These are phyloP conservation scores for Asobara japonica DNA, from an alignment of 1,140 invertebrate genomes.

Conservation along the genomic window DNA sequence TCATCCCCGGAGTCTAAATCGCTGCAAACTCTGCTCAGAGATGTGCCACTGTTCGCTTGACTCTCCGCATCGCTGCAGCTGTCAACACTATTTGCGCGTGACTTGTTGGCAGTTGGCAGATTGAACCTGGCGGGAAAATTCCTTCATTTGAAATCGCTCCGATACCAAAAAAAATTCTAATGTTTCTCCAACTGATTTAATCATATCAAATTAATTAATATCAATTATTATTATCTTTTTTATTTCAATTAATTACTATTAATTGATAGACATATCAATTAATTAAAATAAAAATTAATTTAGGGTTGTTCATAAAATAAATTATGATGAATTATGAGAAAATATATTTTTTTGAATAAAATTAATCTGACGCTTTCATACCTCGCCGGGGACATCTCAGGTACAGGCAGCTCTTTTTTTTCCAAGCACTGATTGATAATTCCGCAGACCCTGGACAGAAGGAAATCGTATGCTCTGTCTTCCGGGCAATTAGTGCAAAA, in stretches of 20 bases:
- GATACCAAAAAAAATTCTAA: too few relatives aligned
- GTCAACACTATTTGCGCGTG: constrained; percentile 54
- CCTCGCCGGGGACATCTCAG: constrained; percentile 66
- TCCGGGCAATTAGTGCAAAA: constrained; percentile 75
- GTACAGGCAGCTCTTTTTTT: constrained; percentile 72
- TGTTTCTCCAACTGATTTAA: too few relatives aligned
- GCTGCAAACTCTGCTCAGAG: constrained; percentile 46
- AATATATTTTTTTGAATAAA: background rate
- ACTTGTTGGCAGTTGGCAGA: constrained; percentile 47
- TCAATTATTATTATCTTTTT: too few relatives aligned
- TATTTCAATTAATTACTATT: too few relatives aligned
- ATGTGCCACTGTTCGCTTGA: constrained; percentile 55
- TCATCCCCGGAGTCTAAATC: constrained; percentile 35
- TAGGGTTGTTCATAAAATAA: too few relatives aligned
- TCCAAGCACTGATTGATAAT: constrained; percentile 74
- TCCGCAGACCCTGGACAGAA: constrained; percentile 71
- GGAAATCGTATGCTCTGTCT: constrained; percentile 72
- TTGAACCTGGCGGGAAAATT: constrained; percentile 45
- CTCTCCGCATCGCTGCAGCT: constrained; percentile 59
- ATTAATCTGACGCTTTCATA: constrained; percentile 38
- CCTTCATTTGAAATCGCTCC: constrained; percentile 7
- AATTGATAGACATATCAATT: too few relatives aligned
- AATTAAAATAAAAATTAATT: too few relatives aligned
- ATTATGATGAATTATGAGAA: too few relatives aligned
- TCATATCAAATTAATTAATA: too few relatives aligned